These are phyloP conservation scores for Noctua janthina DNA, from an alignment of 2,888 invertebrate species.

Conservation along the genomic window DNA sequence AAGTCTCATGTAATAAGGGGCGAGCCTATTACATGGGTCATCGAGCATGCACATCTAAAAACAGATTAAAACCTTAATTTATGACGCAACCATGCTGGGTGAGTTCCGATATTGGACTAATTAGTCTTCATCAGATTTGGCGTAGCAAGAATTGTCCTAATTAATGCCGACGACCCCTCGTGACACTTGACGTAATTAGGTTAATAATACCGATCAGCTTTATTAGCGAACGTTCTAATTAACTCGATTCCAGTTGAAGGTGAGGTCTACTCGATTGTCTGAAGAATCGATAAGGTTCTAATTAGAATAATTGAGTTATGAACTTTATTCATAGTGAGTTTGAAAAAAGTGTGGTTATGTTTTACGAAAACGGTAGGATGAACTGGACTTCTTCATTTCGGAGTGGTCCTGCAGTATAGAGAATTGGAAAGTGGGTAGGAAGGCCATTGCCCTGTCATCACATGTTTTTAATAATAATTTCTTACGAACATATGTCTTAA, in stretches of 20 bases:
- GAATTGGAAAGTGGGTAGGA: not conserved
- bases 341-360: not conserved
- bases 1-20: no score
- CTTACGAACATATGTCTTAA: not conserved
- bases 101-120: slow-evolving; percentile 67
- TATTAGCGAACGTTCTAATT: slow-evolving; percentile 86
- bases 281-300: slow-evolving; percentile 54
- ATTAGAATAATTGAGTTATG: slow-evolving; percentile 28
- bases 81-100: slow-evolving; percentile 29
- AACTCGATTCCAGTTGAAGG: slow-evolving; percentile 74
- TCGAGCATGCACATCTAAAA: slow-evolving; percentile 17
- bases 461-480: not conserved
- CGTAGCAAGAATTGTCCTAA: slow-evolving; percentile 76
- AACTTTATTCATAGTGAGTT: not conserved
- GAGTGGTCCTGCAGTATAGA: not conserved
- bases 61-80: slow-evolving; percentile 25
- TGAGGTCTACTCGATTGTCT: slow-evolving; percentile 65
- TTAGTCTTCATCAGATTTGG: slow-evolving; percentile 77
- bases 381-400: not conserved
- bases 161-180: slow-evolving; percentile 77
- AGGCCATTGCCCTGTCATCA: not conserved
- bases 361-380: not conserved
- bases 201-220: slow-evolving; percentile 85
- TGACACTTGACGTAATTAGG: slow-evolving; percentile 84
- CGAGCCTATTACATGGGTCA: no score